Base-by-base conservation (phyloP, 2,797 vertebrate genomes). In the Sebastiscus tertius region DNA sequence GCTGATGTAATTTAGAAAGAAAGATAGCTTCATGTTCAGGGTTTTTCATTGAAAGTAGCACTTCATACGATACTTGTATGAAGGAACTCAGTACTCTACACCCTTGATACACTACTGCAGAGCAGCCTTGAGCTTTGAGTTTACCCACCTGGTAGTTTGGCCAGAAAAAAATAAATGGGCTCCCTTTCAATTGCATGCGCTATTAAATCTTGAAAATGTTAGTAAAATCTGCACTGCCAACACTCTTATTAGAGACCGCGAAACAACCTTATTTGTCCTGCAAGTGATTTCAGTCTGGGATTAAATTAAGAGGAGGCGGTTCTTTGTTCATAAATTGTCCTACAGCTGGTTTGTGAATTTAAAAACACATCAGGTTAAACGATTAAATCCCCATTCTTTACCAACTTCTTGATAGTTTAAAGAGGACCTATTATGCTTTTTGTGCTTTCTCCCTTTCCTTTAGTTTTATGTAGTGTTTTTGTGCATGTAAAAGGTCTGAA, bases 1-100 rank as follows among this genome's bases (percentile, higher is more conserved):
- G 79, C 26, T 49, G 83, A 75, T 77, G 79, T 71, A 69, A 81
- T 81, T 84, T 77, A 64, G 87, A 85, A 86, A 86, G 80, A 86
- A 39, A 33, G 33, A 60, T 55, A 31, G 73, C 46, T 58, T 83
- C 64, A 69, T 67, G 66, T 72, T 75, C 31, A 3, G 34, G 55
- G 65, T 24, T 82, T 69, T 72, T 42, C 42, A 12, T 68, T 36
- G 68, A 22, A 75, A 46, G 20, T 20, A 49, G 46, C 46, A 49
- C 46, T 20, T 8, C 42, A 42, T 42, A 14, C 42, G 3, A 49
- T 49, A 7, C 42, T 3, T 24, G 31, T 36, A 13, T 61, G 27
- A 74, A 63, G 39, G 76, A 26, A 71, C 12, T 46, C 46, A n/a
- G 42, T 24, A 2, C 16, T 16, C n/a, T 39, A 16, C 16, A 42